Evolutionary conservation across 2,113 vertebrate genomes (phyloP).

Genomic region (Aphyosemion australe): DNA sequence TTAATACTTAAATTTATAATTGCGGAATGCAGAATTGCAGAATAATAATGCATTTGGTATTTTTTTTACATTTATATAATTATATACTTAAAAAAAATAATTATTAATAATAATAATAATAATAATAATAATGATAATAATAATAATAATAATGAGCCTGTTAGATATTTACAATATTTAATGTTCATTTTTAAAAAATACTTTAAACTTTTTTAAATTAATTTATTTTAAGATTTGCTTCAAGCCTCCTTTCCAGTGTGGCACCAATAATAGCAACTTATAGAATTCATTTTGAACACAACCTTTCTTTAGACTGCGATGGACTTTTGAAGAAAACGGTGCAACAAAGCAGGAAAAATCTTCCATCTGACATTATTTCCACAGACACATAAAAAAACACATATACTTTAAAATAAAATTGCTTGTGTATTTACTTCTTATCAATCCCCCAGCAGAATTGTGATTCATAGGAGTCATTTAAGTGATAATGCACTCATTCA

Average conservation of each 20-base stretch:
- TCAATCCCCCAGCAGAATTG: constrained; percentile 92
- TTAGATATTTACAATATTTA: too few relatives aligned
- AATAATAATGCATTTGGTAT: too few relatives aligned
- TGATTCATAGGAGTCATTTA: constrained; percentile 99
- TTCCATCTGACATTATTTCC: constrained; percentile 62
- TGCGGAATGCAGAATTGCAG: too few relatives aligned
- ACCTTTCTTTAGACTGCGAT: constrained; percentile 18
- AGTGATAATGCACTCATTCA: constrained; percentile 99
- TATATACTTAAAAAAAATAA: too few relatives aligned
- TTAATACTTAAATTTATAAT: too few relatives aligned
- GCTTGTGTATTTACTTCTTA: constrained; percentile 85
- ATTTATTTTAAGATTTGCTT: constrained; percentile 11
- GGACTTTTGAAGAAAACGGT: constrained; percentile 29
- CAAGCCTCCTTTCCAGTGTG: constrained; percentile 13
- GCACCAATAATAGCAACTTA: constrained; percentile 9
- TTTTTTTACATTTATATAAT: too few relatives aligned
- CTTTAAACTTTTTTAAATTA: not conserved
- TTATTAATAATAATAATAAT: too few relatives aligned
- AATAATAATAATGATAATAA: too few relatives aligned
- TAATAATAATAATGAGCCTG: too few relatives aligned
- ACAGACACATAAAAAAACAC: constrained; percentile 65
- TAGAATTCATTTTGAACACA: constrained; percentile 23
- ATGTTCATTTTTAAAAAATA: not conserved
- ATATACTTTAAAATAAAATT: constrained; percentile 71
- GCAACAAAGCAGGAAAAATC: constrained; percentile 47